These are phyloP conservation scores for Semaprochilodus insignis DNA, from an alignment of 2,797 vertebrate species.

Conservation along the genomic window DNA sequence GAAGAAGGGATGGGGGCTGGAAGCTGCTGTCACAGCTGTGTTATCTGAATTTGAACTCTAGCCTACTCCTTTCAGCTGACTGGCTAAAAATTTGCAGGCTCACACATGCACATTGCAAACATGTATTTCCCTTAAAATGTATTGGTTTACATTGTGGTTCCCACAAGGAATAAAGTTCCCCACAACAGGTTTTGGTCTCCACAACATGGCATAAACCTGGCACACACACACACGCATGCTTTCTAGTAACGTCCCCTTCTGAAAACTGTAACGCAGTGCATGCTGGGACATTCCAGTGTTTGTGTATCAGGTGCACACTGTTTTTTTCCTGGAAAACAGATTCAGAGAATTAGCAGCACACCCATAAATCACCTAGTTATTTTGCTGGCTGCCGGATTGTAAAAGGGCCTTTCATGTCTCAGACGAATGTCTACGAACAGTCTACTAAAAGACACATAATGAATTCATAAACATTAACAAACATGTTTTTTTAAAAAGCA, in stretches of 20 bases:
- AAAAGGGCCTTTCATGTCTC: neutral
- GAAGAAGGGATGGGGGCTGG: neutral
- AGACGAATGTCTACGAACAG: neutral
- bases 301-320: neutral
- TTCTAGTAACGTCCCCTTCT: conserved; percentile 15
- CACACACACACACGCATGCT: neutral
- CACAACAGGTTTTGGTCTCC: no score
- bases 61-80: conserved; percentile 23
- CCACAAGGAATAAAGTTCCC: no score
- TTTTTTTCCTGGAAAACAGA: neutral
- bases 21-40: conserved; percentile 1
- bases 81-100: neutral
- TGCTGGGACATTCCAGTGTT: conserved; percentile 17
- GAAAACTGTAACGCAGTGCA: conserved; percentile 18
- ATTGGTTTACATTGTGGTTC: no score
- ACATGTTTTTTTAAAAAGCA: no score
- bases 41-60: conserved; percentile 26
- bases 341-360: neutral
- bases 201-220: no score
- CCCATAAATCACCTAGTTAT: neutral
- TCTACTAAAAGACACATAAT: no score
- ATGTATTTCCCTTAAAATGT: no score
- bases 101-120: neutral
- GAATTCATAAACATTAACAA: no score
- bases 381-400: neutral